Base-by-base conservation (phyloP, 2,113 vertebrate species). In the Periophthalmus modestus region DNA sequence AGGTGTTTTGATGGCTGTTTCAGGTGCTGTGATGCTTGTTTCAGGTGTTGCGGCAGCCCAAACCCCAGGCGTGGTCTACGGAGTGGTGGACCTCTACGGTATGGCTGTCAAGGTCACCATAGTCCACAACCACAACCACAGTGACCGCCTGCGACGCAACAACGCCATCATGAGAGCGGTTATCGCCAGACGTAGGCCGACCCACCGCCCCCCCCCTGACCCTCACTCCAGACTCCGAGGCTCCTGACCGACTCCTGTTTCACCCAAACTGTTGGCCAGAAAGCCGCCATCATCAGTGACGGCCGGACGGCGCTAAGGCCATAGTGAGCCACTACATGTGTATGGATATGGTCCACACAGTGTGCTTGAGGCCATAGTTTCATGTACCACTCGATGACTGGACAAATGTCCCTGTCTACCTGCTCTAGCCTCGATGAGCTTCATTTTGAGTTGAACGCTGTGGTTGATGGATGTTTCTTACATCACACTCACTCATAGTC, bases 41-140 rank as follows among this genome's bases (percentile, higher is more conserved):
- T 5, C 24, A 97, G 96, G 96, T 0, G 95, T 97, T 2, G 96
- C 96, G 0, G 95, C 96, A 2, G 94, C 94, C 0, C 82, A 97
- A 91, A 97, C 96, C 0, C 96, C 96, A 0, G 89, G 86, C 0
- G 95, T 96, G 65, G 96, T 98, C 0, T 98, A 98, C 1, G 97
- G 96, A 0, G 97, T 98, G 68, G 96, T 98, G 2, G 96, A 97
- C 81, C 95, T 98, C 19, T 98, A 98, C 18, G 96, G 97, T 61
- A 98, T 97, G 96, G 96, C 96, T 0, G 97, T 97, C 72, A 98
- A 98, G 80, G 96, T 98, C 78, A 98, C 96, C 55, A 97, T 98
- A 0, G 96, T 98, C 55, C 96, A 97, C 90, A 95, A 97, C 66
- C 96, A 98, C 89, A 97, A 96, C 88, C 96, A 96, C 85, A 96